Evolutionary conservation across 2,888 invertebrate genomes (phyloP).

Genomic region (Scaptodrosophila latifasciaeformis): DNA sequence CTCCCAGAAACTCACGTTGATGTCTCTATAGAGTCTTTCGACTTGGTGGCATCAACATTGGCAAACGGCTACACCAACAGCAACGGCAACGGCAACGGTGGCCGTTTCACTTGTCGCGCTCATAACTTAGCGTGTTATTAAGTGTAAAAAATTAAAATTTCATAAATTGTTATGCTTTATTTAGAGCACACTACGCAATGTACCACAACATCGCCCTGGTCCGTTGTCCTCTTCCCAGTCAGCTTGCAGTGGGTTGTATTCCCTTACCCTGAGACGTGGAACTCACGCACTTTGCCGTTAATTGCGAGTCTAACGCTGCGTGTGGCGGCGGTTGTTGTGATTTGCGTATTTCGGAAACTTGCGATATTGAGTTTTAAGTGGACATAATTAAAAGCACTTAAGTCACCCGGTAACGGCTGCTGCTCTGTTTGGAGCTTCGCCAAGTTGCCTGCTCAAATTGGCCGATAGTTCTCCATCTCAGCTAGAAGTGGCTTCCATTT

Average conservation of each 20-base stretch:
- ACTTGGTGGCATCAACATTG: no score
- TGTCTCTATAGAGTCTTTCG: constrained; percentile 51
- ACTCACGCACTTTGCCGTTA: constrained; percentile 21
- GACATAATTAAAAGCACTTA: constrained; percentile 68
- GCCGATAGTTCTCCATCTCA: constrained; percentile 19
- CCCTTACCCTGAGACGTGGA: no score
- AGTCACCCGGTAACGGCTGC: constrained; percentile 30
- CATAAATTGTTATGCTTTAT: constrained; percentile 65
- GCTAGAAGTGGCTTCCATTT: no score
- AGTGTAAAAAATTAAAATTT: constrained; percentile 63
- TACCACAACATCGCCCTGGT: neutral
- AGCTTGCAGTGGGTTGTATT: neutral
- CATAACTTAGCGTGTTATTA: constrained; percentile 60
- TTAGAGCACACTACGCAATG: constrained; percentile 43
- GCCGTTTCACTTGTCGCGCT: constrained; percentile 38
- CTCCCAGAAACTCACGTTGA: constrained; percentile 46
- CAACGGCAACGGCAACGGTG: neutral
- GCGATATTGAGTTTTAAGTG: constrained; percentile 59
- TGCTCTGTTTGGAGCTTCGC: constrained; percentile 18
- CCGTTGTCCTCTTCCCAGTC: neutral
- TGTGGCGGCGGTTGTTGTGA: constrained; percentile 34
- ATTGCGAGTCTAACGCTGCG: constrained; percentile 29
- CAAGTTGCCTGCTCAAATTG: constrained; percentile 22
- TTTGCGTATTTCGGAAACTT: constrained; percentile 59
- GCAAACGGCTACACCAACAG: neutral